Base-by-base conservation (phyloP, 2,888 invertebrate species). In the Oscheius onirici region DNA sequence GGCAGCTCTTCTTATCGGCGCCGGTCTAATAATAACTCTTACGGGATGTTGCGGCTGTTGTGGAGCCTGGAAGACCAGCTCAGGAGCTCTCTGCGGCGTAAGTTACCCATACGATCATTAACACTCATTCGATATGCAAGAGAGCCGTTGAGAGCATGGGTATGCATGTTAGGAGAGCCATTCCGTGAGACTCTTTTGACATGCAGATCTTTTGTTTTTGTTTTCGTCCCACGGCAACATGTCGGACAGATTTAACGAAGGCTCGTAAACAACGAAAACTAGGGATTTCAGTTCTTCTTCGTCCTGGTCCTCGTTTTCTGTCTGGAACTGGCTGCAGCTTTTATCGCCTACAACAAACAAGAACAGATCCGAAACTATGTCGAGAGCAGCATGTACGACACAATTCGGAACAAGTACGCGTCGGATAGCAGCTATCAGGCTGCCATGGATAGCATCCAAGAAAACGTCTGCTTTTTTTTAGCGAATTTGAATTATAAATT, bases 41-140 rank as follows among this genome's bases (percentile, higher is more conserved):
- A 92, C 93, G 28, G 92, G 93, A 17, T 92, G 93, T 88, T 90
- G 94, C 55, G 94, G 94, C 69, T 94, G 94, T 87, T 93, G 92
- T 86, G 94, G 94, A 43, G 93, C 94, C 8, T 91, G 92, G 75
- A 91, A 91, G 82, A 92, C 93, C 88, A 93, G 92, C 22, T 92
- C 92, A 85, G 93, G 93, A 88, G 91, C 93, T 89, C 91, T 95
- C 52, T 91, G 92, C 74, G 90, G 91, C 87, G 93, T 93, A 89
- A 91, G 92, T 89, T 70, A 17, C 51, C 51, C 41, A n/a, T 24
- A 26, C 58, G 5, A 15, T n/a, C 40, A 66, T 46, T 51, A 66
- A 17, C 20, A 51, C n/a, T 46, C 43, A 24, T 61, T 46, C 5
- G n/a, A 8, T 46, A 61, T 46, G 46, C 61, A 61, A 17, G n/a